phyloP scores from a whole-genome alignment of 2,888 invertebrate species.

The Oxytorus armatus region DNA sequence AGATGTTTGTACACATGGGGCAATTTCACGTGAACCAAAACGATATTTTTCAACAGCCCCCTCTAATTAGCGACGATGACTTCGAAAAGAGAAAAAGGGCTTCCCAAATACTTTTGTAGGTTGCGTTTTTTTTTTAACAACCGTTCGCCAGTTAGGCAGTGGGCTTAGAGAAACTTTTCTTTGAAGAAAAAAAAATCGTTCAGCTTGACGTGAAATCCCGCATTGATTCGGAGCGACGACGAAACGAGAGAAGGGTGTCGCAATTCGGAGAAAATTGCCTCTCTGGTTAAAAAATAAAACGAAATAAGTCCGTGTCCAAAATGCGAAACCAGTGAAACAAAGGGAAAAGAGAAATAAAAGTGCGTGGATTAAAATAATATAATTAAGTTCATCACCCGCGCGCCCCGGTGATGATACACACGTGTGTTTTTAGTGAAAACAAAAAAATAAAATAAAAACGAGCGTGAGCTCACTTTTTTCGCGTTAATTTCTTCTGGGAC shows the following conservation, averaged over 20 bases:
- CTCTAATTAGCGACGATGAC: too few relatives aligned
- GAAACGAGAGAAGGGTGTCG: slow-evolving; percentile 36
- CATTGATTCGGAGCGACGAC: slow-evolving; percentile 22
- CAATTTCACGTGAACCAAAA: too few relatives aligned
- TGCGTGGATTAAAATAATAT: slow-evolving; percentile 59
- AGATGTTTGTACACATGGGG: too few relatives aligned
- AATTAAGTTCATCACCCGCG: too few relatives aligned
- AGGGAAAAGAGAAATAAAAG: slow-evolving; percentile 36
- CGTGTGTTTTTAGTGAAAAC: slow-evolving; percentile 59
- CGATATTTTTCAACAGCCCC: too few relatives aligned
- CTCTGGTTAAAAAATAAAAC: slow-evolving; percentile 35
- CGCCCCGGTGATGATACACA: slow-evolving; percentile 34
- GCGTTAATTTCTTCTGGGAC: slow-evolving; percentile 12
- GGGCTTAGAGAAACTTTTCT: too few relatives aligned
- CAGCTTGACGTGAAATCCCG: background rate
- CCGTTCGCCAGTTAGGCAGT: too few relatives aligned
- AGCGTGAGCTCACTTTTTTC: slow-evolving; percentile 26
- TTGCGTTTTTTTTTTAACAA: too few relatives aligned
- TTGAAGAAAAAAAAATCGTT: background rate
- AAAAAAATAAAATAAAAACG: too few relatives aligned
- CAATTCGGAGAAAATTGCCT: slow-evolving; percentile 52
- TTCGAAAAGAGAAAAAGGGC: too few relatives aligned
- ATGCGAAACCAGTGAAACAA: slow-evolving; percentile 64
- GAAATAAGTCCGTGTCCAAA: slow-evolving; percentile 50
- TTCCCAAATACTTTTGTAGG: too few relatives aligned